Conservation (phyloP, 2,797 vertebrate species). For the Epinephelus malabaricus region DNA sequence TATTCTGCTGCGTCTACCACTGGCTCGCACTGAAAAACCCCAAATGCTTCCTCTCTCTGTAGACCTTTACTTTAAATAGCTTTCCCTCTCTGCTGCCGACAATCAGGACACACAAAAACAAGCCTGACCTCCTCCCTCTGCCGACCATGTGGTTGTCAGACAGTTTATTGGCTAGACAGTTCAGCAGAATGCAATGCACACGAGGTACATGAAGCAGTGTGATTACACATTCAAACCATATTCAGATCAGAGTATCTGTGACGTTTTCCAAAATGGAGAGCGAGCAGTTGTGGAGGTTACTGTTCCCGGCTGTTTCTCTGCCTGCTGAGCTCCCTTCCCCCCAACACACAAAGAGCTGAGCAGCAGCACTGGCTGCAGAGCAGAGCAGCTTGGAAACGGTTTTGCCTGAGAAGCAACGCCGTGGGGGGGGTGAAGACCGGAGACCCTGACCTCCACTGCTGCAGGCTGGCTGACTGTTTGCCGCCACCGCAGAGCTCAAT, state of each 20-base stretch:
- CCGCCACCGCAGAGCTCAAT: constrained; percentile 27
- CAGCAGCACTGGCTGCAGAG: constrained; percentile 44
- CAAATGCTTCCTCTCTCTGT: constrained; percentile 30
- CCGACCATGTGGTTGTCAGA: constrained; percentile 26
- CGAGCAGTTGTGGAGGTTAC: constrained; percentile 41
- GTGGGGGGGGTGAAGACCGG: constrained; percentile 20
- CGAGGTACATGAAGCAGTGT: constrained; percentile 1
- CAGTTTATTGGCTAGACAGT: constrained; percentile 22
- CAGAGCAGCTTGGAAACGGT: constrained; percentile 61
- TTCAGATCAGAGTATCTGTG: constrained; percentile 29
- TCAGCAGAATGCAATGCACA: constrained; percentile 5
- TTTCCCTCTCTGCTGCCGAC: constrained; percentile 33
- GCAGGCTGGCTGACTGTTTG: constrained; percentile 12
- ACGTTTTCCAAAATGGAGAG: constrained; percentile 58
- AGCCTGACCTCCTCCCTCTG: constrained; percentile 46
- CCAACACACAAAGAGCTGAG: constrained; percentile 64
- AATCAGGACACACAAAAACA: constrained; percentile 33
- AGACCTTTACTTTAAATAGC: constrained; percentile 59
- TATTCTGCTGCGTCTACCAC: constrained; percentile 11
- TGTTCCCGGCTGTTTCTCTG: constrained; percentile 36
- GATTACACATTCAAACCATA: constrained; percentile 2
- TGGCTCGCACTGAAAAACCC: constrained; percentile 22
- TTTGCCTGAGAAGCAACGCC: constrained; percentile 41
- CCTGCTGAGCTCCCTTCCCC: constrained; percentile 59
- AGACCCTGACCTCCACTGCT: constrained; percentile 54